Conservation (phyloP, 2,888 invertebrate species). For the Melanostoma mellinum region DNA sequence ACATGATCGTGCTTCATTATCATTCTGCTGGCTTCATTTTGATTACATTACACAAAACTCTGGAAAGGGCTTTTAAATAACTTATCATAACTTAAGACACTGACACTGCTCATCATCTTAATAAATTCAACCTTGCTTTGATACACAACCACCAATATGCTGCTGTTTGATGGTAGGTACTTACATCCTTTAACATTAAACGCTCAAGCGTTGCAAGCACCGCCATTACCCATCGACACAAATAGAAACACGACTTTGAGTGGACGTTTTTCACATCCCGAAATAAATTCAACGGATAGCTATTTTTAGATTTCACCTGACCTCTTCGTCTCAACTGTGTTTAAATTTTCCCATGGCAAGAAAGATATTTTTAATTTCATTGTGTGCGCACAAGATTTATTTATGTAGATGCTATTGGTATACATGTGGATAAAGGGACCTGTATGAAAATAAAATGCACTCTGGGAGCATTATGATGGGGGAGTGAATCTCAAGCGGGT, state of each 20-base stretch:
- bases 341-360: constrained; percentile 68
- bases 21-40: constrained; percentile 36
- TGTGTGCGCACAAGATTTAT: constrained; percentile 52
- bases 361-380: constrained; percentile 64
- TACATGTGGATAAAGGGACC: constrained; percentile 22
- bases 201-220: constrained; percentile 11
- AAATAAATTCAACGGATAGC: constrained; percentile 59
- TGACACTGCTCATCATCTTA: neutral
- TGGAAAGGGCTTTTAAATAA: constrained; percentile 50
- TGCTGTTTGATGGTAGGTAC: neutral
- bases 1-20: constrained; percentile 55
- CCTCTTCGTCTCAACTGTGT: constrained; percentile 69
- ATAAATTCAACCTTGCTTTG: neutral
- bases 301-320: constrained; percentile 71
- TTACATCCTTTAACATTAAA: constrained; percentile 31
- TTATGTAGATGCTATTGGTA: constrained; percentile 4
- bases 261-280: constrained; percentile 59
- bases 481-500: constrained; percentile 3
- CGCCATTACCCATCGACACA: constrained; percentile 7
- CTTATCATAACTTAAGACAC: constrained; percentile 19
- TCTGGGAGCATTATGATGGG: neutral
- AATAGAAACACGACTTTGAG: constrained; percentile 39
- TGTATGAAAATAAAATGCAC: constrained; percentile 24
- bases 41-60: constrained; percentile 13
- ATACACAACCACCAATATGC: neutral